Base-by-base conservation (phyloP, 2,888 invertebrate genomes). In the Arge pagana region DNA sequence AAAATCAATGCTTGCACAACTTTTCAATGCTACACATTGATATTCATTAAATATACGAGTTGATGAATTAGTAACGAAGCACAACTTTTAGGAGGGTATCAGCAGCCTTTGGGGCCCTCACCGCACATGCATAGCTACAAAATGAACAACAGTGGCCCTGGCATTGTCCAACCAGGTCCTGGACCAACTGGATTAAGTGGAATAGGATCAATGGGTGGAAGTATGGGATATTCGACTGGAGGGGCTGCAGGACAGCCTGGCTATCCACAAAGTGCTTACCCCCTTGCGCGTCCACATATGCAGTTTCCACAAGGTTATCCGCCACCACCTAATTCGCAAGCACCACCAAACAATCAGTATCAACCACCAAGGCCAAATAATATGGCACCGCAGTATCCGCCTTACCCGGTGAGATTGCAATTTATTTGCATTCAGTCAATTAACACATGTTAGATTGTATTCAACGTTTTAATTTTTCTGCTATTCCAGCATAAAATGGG, bases 401-500 rank as follows among this genome's bases (percentile, higher is more conserved):
- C 76, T 53, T 70, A 76, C 59, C 65, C 74, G 64, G 73, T 73
- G 65, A 61, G 31, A 21, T 16, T 15, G 21, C 11, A 7, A 24
- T 24, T 7, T 24, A 10, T n/a, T n/a, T n/a, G n/a, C n/a, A n/a
- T n/a, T n/a, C n/a, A n/a, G n/a, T n/a, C n/a, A n/a, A n/a, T n/a
- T n/a, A n/a, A n/a, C n/a, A n/a, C n/a, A n/a, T n/a, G n/a, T n/a
- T n/a, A n/a, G n/a, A n/a, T n/a, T n/a, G n/a, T n/a, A n/a, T n/a
- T n/a, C n/a, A n/a, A n/a, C n/a, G n/a, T n/a, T n/a, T n/a, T n/a
- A n/a, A n/a, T n/a, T n/a, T n/a, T 16, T 41, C 6, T 48, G 16
- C 26, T 10, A 76, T 78, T 84, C 55, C 82, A 87, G 79, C 86
- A 87, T 76, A 87, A 87, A 79, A 84, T 86, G 77, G 82, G 83